Evolutionary conservation across 1,140 invertebrate genomes (phyloP).

Genomic region (Watersipora subatra): DNA sequence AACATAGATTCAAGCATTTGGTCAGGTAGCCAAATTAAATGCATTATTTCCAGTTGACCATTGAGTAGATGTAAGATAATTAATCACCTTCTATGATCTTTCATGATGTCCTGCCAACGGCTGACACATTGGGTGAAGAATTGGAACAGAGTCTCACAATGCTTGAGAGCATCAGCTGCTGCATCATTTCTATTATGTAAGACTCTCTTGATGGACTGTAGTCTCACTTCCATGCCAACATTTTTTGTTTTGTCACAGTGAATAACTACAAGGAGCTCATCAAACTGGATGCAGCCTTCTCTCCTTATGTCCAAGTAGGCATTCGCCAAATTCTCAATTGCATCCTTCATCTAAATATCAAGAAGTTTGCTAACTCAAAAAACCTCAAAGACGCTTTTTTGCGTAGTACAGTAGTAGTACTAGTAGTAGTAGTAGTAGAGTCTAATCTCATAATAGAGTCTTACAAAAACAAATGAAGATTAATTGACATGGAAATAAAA

Average conservation of each 20-base stretch:
- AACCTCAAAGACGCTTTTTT: too few species aligned
- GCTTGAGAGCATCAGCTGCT: neutral
- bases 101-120: neutral
- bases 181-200: neutral
- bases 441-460: too few species aligned
- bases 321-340: neutral
- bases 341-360: neutral
- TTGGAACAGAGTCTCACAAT: neutral
- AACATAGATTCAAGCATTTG: too few species aligned
- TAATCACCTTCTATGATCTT: neutral
- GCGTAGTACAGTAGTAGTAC: too few species aligned
- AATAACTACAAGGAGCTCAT: neutral
- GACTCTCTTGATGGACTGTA: neutral
- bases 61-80: too few species aligned
- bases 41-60: too few species aligned
- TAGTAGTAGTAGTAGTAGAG: too few species aligned
- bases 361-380: too few species aligned
- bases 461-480: too few species aligned
- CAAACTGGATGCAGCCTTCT: neutral
- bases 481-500: too few species aligned
- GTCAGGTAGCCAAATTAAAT: too few species aligned
- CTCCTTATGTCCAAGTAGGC: neutral
- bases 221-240: neutral
- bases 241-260: neutral
- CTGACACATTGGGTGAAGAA: neutral